Evolutionary conservation across 2,888 invertebrate species (phyloP).

Genomic region (Drosophila diplacantha): DNA sequence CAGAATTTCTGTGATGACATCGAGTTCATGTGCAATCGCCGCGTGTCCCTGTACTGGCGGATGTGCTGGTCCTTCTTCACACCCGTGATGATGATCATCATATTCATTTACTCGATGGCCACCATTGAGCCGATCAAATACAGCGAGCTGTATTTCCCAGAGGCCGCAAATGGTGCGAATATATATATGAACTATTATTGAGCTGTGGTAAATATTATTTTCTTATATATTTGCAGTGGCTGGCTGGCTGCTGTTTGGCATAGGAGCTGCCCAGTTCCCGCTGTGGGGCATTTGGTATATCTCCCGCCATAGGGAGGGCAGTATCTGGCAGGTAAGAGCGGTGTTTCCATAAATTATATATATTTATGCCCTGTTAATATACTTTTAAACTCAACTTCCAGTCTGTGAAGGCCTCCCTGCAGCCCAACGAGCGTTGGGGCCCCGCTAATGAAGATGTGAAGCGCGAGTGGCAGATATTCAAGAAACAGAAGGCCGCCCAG

Average conservation of each 20-base stretch:
- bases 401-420: slow-evolving; percentile 79
- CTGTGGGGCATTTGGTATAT: slow-evolving; percentile 78
- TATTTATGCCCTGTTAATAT: not conserved
- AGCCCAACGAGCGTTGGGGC: slow-evolving; percentile 80
- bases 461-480: slow-evolving; percentile 81
- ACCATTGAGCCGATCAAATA: slow-evolving; percentile 81
- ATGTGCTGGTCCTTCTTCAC: slow-evolving; percentile 86
- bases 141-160: slow-evolving; percentile 80
- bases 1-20: slow-evolving; percentile 84
- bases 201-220: not conserved
- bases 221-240: slow-evolving; percentile 75
- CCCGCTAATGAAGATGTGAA: slow-evolving; percentile 80
- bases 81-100: slow-evolving; percentile 83
- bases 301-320: slow-evolving; percentile 48
- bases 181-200: not conserved
- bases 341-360: not conserved
- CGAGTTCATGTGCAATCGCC: slow-evolving; percentile 86
- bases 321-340: slow-evolving; percentile 48
- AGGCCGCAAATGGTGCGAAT: slow-evolving; percentile 80
- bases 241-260: slow-evolving; percentile 79
- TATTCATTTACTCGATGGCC: slow-evolving; percentile 84
- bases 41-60: slow-evolving; percentile 85
- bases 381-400: slow-evolving; percentile 11
- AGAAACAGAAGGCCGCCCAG: slow-evolving; percentile 78
- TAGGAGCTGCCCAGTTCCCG: slow-evolving; percentile 79